Conservation (phyloP, 2,113 vertebrate genomes). For the Cephalopterus ornatus region DNA sequence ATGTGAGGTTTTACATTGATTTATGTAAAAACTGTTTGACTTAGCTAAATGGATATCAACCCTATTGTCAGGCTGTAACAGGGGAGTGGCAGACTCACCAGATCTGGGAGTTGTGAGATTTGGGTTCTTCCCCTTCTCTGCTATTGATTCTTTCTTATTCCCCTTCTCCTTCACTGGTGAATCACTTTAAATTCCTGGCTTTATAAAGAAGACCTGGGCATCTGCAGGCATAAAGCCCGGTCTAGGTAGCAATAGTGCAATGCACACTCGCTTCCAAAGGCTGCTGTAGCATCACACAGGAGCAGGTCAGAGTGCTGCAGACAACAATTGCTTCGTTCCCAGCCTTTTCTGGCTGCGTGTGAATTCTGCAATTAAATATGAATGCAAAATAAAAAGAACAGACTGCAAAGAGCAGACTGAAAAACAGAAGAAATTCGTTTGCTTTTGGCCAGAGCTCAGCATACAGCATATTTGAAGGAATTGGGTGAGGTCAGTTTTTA, state of each 20-base stretch:
- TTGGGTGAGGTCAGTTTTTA: neutral
- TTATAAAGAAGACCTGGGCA: neutral
- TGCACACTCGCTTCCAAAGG: neutral
- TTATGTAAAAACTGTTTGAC: neutral
- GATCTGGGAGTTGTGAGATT: neutral
- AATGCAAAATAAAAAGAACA: slow-evolving; percentile 47
- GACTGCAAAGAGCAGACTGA: slow-evolving; percentile 34
- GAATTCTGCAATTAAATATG: slow-evolving; percentile 38
- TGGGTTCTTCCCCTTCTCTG: neutral
- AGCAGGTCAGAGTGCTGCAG: neutral
- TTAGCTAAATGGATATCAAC: neutral
- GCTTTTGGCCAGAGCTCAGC: slow-evolving; percentile 10
- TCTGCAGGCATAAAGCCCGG: neutral
- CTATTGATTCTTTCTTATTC: neutral
- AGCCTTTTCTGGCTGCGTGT: neutral
- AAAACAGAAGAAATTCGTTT: slow-evolving; percentile 19
- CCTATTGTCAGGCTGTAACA: neutral
- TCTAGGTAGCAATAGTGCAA: neutral
- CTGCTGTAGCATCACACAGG: neutral
- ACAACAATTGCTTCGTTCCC: neutral
- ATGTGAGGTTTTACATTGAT: neutral
- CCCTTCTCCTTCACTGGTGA: neutral
- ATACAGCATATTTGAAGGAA: neutral
- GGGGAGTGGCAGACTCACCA: neutral
- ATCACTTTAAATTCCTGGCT: neutral